Evolutionary conservation across 2,797 vertebrate genomes (phyloP).

Genomic region (Decapterus maruadsi): DNA sequence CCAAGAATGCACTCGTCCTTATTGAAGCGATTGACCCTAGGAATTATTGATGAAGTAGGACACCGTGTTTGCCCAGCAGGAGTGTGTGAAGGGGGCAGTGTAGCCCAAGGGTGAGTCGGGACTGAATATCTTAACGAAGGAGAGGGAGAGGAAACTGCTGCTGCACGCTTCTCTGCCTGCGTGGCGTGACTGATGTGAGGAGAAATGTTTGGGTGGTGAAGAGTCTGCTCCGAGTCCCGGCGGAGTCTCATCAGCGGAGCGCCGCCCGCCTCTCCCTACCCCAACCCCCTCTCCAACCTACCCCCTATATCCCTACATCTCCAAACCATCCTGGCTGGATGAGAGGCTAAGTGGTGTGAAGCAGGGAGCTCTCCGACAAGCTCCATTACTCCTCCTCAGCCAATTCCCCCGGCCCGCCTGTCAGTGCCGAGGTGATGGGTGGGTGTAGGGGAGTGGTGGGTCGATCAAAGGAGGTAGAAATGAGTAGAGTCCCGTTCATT

Average conservation of each 20-base stretch:
- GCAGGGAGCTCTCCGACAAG: conserved; percentile 80
- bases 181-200: conserved; percentile 81
- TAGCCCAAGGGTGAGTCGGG: conserved; percentile 37
- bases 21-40: conserved; percentile 59
- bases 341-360: conserved; percentile 86
- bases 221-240: conserved; percentile 72
- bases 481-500: conserved; percentile 51
- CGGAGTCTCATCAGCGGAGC: conserved; percentile 73
- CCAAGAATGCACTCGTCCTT: conserved; percentile 17
- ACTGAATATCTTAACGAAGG: conserved; percentile 43
- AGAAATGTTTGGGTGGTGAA: conserved; percentile 86
- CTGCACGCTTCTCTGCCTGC: conserved; percentile 61
- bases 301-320: conserved; percentile 44
- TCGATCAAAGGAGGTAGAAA: conserved; percentile 61
- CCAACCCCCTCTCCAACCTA: not conserved
- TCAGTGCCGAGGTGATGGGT: conserved; percentile 76
- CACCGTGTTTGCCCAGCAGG: conserved; percentile 70
- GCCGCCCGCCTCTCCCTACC: conserved; percentile 24
- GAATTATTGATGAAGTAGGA: conserved; percentile 79
- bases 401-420: conserved; percentile 75
- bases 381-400: conserved; percentile 83
- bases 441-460: conserved; percentile 58
- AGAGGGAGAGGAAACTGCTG: conserved; percentile 39
- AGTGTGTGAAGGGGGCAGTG: conserved; percentile 59
- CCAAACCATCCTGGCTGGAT: conserved; percentile 59